Conservation (phyloP, 2,797 vertebrate genomes). For the Mus minutoides region DNA sequence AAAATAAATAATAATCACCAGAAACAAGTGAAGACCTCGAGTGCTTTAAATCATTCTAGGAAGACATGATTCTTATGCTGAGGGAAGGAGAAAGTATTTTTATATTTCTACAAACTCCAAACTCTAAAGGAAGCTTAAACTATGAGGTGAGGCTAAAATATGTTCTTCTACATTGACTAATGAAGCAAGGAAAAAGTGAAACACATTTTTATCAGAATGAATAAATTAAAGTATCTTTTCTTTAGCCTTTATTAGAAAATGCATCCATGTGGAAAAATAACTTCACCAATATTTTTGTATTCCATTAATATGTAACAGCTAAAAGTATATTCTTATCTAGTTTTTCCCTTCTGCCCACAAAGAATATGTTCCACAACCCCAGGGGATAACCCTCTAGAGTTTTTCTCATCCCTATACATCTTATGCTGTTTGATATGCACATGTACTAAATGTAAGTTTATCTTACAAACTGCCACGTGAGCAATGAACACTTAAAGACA, state of each 20-base stretch:
- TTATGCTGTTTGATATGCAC: not conserved
- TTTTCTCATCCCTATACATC: too few relatives aligned
- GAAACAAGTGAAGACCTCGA: not conserved
- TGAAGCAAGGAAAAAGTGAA: constrained; percentile 37
- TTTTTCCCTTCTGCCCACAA: not conserved
- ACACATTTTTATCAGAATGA: constrained; percentile 40
- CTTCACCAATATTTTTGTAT: constrained; percentile 46
- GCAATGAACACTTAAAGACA: not conserved
- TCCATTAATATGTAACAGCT: not conserved
- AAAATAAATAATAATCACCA: not conserved
- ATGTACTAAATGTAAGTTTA: not conserved
- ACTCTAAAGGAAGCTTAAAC: not conserved
- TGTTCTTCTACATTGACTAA: not conserved
- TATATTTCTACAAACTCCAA: constrained; percentile 7
- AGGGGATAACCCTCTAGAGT: not conserved
- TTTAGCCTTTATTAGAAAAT: constrained; percentile 59
- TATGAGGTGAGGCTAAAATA: not conserved
- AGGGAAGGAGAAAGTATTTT: not conserved
- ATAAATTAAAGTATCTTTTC: constrained; percentile 40
- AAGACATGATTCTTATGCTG: not conserved
- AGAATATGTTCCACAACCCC: not conserved
- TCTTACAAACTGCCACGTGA: not conserved
- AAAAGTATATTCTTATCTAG: constrained; percentile 34
- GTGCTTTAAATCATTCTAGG: not conserved
- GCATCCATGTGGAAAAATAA: constrained; percentile 47